Conservation (phyloP, 2,797 vertebrate genomes). For the Dipus sagitta region DNA sequence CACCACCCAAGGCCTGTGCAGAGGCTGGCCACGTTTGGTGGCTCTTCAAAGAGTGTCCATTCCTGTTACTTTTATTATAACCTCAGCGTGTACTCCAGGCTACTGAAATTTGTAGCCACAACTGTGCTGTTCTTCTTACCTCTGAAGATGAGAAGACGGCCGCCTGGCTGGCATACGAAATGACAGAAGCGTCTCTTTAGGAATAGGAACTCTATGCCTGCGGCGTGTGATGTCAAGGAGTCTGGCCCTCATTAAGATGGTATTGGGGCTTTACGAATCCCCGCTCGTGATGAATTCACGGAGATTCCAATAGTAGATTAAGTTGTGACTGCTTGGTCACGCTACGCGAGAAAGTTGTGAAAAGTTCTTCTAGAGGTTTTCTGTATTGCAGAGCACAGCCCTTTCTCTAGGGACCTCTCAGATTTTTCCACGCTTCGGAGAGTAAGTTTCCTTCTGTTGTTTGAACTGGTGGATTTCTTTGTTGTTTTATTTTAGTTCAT, state of each 20-base stretch:
- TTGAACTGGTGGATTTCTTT: neutral
- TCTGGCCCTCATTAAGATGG: neutral
- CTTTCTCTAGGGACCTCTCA: too few species aligned
- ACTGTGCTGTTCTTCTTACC: slow-evolving; percentile 9
- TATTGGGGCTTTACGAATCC: neutral
- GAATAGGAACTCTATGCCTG: neutral
- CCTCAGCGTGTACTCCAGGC: slow-evolving; percentile 20
- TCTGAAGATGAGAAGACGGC: neutral
- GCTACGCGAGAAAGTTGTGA: neutral
- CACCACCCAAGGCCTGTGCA: neutral
- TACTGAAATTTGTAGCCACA: slow-evolving; percentile 47
- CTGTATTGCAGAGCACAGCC: neutral
- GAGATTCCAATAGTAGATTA: slow-evolving; percentile 4
- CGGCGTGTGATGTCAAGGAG: neutral
- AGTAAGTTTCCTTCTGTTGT: neutral
- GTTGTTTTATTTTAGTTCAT: too few species aligned
- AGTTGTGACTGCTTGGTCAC: neutral
- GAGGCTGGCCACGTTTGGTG: neutral
- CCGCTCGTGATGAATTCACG: neutral
- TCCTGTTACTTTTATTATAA: slow-evolving; percentile 59
- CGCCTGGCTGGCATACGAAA: neutral
- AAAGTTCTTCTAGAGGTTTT: neutral
- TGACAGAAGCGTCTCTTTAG: neutral
- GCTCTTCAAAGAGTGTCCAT: slow-evolving; percentile 61
- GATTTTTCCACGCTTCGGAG: neutral